Conservation (phyloP, 30 jellyfish, hydroid and myxozoan species). For the Aurelia sp. region DNA sequence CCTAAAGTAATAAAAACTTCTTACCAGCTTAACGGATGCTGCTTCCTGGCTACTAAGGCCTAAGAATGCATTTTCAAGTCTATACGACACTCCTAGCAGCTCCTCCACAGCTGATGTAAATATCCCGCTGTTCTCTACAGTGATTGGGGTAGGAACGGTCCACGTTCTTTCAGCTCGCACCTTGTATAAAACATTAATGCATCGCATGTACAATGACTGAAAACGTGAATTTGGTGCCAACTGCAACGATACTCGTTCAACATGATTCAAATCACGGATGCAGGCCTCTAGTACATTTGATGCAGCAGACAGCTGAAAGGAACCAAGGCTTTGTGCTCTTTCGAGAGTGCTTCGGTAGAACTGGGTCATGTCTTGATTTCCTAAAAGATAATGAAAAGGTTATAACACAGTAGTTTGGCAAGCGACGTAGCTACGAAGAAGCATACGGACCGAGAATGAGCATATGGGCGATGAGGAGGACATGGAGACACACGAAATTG, state of each 20-base stretch:
- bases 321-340: conserved; percentile 46
- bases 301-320: conserved; percentile 38
- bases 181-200: conserved; percentile 57
- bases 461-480: no score
- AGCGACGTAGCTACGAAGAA: no score
- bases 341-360: conserved; percentile 77
- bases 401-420: no score
- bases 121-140: conserved; percentile 75
- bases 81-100: conserved; percentile 70
- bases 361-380: conserved; percentile 22
- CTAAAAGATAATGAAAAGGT: conserved; percentile 21
- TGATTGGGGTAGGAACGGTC: conserved; percentile 91
- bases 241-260: conserved; percentile 48
- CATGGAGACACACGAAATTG: no score
- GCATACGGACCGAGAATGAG: no score
- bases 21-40: conserved; percentile 72
- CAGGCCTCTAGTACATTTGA: conserved; percentile 50
- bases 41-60: conserved; percentile 73
- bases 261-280: conserved; percentile 66
- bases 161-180: conserved; percentile 83
- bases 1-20: conserved; percentile 9
- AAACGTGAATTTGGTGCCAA: conserved; percentile 87
- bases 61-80: conserved; percentile 66
- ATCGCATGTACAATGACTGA: conserved; percentile 60
- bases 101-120: conserved; percentile 85